Evolutionary conservation across 2,888 invertebrate genomes (phyloP), one percentile per base, ranked within the genome.

Genomic region (Scaeva pyrastri): DNA sequence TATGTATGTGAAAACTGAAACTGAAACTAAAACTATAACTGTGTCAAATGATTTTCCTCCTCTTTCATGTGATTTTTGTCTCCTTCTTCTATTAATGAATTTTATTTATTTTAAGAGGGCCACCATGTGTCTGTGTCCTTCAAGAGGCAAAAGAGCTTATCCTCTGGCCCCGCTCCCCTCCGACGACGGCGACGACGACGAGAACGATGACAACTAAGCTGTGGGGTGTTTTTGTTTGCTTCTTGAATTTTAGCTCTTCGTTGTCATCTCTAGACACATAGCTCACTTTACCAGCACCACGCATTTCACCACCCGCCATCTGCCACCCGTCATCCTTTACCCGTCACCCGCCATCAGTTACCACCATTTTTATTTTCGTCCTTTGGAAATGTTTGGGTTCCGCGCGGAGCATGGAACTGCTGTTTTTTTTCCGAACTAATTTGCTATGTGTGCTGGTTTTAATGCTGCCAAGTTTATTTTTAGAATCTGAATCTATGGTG

Each of bases 11-110:
- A 31, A 31, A 31, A 31, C 1, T 5, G 8, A 31, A 31, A 31
- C 5, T 31, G 31, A 31, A 31, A 1, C 31, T 31, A 31, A 80
- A 85, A 81, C 80, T 80, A 80, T 76, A 80, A 80, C 81, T 81
- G 72, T 81, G 81, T 85, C 81, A 81, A 81, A 80, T 81, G 58
- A 50, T 68, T 76, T 77, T 80, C 80, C 73, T 76, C 56, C 73
- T 81, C 19, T 26, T 56, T 62, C 23, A 48, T 48, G 50, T 11
- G 23, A 16, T 6, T 62, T 82, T 39, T 55, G 11, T 21, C 60
- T 60, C 21, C 39, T 12, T 50, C 21, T 21, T 41, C n/a, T 39
- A 39, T 60, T 21, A 60, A 60, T 58, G 16, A 23, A 60, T 56
- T 45, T 41, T 71, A 21, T 56, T 48, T 58, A 21, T 74, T 50